Conservation (phyloP, 1,140 invertebrate species). For the Rhopalosiphum maidis region DNA sequence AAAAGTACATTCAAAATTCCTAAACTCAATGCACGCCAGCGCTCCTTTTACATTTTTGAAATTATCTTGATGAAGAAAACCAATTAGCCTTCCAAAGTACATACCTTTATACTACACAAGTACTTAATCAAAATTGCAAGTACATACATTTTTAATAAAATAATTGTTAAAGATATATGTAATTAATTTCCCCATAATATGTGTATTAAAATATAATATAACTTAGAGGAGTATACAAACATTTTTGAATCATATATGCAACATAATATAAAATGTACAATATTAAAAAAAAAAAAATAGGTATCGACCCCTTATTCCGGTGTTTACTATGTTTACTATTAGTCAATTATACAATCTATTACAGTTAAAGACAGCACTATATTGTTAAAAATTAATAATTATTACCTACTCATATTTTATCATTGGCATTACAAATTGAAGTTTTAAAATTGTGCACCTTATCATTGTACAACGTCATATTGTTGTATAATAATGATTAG, state of each 20-base stretch:
- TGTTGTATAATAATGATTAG: too few species aligned
- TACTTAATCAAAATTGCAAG: not conserved
- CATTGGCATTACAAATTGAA: not conserved
- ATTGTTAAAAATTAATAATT: not conserved
- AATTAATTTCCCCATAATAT: not conserved
- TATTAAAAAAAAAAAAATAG: not conserved
- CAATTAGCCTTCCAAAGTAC: not conserved
- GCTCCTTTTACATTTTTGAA: not conserved
- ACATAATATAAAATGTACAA: not conserved
- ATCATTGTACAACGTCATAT: too few species aligned
- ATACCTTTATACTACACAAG: not conserved
- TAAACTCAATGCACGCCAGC: not conserved
- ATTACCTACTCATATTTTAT: not conserved
- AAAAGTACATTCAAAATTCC: constrained; percentile 6
- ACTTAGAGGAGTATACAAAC: not conserved
- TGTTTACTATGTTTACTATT: not conserved
- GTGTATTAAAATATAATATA: not conserved
- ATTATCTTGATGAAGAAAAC: not conserved
- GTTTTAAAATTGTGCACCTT: not conserved
- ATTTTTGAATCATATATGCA: not conserved
- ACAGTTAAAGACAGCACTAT: not conserved
- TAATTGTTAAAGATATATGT: not conserved
- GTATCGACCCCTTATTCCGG: not conserved
- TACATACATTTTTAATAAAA: not conserved
- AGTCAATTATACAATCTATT: not conserved